Percentiles rank a stretch among this genome's conserved stretches.
phyloP scores from a whole-genome alignment of 2,888 invertebrate species.

The Exephanes ischioxanthus region DNA sequence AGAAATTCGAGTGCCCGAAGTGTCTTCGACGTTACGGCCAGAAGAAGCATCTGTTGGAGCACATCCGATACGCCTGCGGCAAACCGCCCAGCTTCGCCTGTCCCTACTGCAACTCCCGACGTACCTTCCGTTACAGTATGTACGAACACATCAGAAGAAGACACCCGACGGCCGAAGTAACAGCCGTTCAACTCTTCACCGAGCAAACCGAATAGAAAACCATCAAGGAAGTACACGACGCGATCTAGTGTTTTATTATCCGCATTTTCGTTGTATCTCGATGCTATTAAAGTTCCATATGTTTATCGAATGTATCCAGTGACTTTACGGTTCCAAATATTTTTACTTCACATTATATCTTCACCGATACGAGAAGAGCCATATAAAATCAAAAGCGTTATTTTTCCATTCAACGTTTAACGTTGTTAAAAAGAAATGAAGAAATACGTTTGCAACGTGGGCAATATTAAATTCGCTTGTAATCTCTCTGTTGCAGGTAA shows the following conservation, averaged over 20 bases:
- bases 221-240: not conserved
- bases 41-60: constrained; percentile 81
- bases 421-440: not conserved
- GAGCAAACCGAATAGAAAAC: not conserved
- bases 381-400: not conserved
- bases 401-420: not conserved
- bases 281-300: constrained; percentile 18
- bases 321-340: not conserved
- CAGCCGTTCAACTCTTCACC: constrained; percentile 35
- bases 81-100: constrained; percentile 83
- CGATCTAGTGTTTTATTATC: not conserved
- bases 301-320: not conserved
- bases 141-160: constrained; percentile 73
- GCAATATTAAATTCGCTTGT: not conserved
- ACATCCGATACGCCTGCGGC: constrained; percentile 81
- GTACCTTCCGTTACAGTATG: constrained; percentile 73
- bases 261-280: not conserved
- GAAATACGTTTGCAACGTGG: not conserved
- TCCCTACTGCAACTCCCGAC: constrained; percentile 79
- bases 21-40: constrained; percentile 81
- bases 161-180: constrained; percentile 59
- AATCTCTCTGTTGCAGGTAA: constrained; percentile 42
- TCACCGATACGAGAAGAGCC: not conserved
- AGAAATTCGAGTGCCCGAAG: constrained; percentile 79
- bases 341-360: not conserved